Percentiles rank a stretch among this genome's conserved stretches.
Conservation (phyloP, 2,888 invertebrate species). For the Aporophyla lueneburgensis region DNA sequence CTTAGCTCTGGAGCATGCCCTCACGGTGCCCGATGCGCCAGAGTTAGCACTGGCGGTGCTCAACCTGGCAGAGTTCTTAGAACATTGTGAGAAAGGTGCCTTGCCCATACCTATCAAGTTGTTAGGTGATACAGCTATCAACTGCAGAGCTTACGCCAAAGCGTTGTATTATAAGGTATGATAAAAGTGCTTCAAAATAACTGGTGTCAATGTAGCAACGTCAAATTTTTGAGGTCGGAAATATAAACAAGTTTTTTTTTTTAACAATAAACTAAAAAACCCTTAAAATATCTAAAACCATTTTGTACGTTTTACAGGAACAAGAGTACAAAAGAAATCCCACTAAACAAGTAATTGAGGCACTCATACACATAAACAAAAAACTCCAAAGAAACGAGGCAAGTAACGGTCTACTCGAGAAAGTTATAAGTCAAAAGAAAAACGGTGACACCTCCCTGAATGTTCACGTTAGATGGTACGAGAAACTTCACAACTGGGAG, state of each 20-base stretch:
- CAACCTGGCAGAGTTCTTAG: constrained; percentile 99
- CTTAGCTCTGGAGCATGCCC: constrained; percentile 95
- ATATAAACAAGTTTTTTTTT: not conserved
- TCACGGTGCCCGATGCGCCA: constrained; percentile 97
- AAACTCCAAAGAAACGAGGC: constrained; percentile 99
- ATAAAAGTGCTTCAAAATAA: not conserved
- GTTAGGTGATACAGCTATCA: constrained; percentile 98
- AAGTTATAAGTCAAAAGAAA: constrained; percentile 95
- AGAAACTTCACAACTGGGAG: constrained; percentile 99
- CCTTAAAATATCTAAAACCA: not conserved
- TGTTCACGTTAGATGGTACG: constrained; percentile 97
- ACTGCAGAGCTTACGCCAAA: constrained; percentile 95
- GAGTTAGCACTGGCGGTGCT: constrained; percentile 98
- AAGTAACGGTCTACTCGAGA: constrained; percentile 97
- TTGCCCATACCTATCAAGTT: constrained; percentile 97
- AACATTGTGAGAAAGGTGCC: constrained; percentile 99
- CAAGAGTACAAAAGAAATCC: constrained; percentile 95
- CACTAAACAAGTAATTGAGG: constrained; percentile 96
- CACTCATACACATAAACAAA: constrained; percentile 98
- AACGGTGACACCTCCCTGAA: constrained; percentile 90
- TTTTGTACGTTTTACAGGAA: constrained; percentile 89
- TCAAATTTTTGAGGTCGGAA: not conserved
- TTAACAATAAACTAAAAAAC: too few species aligned
- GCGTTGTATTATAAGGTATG: constrained; percentile 91
- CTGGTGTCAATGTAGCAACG: not conserved